Evolutionary conservation across 2,888 invertebrate genomes (phyloP), one percentile per base, ranked within the genome.

Genomic region (Andrena camellia): DNA sequence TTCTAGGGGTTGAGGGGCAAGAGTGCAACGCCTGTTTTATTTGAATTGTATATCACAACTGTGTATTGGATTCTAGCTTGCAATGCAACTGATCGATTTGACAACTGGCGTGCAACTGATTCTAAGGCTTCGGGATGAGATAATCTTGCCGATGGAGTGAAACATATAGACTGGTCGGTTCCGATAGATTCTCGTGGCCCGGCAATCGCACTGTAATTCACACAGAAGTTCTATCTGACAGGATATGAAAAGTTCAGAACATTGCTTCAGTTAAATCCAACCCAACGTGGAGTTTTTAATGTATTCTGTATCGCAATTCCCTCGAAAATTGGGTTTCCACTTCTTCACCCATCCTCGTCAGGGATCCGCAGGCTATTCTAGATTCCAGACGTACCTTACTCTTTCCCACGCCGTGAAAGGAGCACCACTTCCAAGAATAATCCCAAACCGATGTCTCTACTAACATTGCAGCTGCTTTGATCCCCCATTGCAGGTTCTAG

Each of bases 401-500:
- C 4, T 13, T 42, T 42, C 42, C 42, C 5, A 42, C 42, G 42
- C 42, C 42, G 5, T 42, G 42, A 52, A 52, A 8, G 20, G 52
- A 52, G 8, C 8, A 52, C 8, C 6, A n/a, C 8, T 52, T n/a
- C 8, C 52, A 52, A 52, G 10, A 26, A 57, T 57, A 26, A 10
- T 23, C 35, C 13, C 23, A 13, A 3, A 33, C 20, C 23, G 4
- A 20, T 17, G 6, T 23, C 23, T 20, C 13, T 6, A 31, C 10
- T n/a, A 20, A 52, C 1, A 54, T 23, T 42, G n/a, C 10, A 31
- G 42, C 50, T 17, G 59, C 29, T 67, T 17, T 54, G 23, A 35
- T 17, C 6, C 10, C 20, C 68, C 6, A 42, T 88, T 84, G 6
- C 87, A 88, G 88, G 80, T 54, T 63, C 81, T 48, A 82, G 83